Conservation (phyloP, 1,140 invertebrate species). For the Neodiprion lecontei region DNA sequence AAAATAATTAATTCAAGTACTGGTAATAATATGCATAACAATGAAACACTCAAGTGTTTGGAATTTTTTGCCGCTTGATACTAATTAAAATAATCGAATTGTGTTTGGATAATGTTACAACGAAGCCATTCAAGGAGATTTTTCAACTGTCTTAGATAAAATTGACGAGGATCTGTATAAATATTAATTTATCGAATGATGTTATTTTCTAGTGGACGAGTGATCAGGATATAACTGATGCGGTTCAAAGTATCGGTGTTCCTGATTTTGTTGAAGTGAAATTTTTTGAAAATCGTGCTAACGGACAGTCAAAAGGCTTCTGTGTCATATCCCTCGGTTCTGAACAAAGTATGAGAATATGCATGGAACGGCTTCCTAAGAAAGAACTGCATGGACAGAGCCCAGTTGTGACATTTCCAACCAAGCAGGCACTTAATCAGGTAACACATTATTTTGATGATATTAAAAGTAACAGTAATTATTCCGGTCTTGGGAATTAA, state of each 20-base stretch:
- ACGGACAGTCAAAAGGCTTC: constrained; percentile 99
- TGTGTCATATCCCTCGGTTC: constrained; percentile 92
- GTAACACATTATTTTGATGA: constrained; percentile 38
- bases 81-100: constrained; percentile 21
- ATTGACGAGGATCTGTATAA: background rate
- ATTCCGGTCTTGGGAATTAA: too few relatives aligned
- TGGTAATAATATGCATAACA: too few relatives aligned
- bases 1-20: too few relatives aligned
- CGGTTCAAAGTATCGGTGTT: constrained; percentile 86
- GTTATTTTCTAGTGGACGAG: constrained; percentile 88
- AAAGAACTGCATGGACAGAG: constrained; percentile 95
- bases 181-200: constrained; percentile 22
- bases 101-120: background rate
- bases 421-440: constrained; percentile 83
- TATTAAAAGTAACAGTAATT: too few relatives aligned
- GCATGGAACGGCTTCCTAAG: constrained; percentile 92
- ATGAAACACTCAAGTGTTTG: constrained; percentile 11
- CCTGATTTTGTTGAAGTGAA: constrained; percentile 97
- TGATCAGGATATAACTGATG: constrained; percentile 93
- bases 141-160: background rate
- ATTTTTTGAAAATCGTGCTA: constrained; percentile 99
- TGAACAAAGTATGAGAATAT: constrained; percentile 86
- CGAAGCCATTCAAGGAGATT: background rate
- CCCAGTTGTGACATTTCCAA: constrained; percentile 93
- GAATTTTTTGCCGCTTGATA: constrained; percentile 18